Evolutionary conservation across 2,888 invertebrate species (phyloP).

Genomic region (Anthrax anthrax): DNA sequence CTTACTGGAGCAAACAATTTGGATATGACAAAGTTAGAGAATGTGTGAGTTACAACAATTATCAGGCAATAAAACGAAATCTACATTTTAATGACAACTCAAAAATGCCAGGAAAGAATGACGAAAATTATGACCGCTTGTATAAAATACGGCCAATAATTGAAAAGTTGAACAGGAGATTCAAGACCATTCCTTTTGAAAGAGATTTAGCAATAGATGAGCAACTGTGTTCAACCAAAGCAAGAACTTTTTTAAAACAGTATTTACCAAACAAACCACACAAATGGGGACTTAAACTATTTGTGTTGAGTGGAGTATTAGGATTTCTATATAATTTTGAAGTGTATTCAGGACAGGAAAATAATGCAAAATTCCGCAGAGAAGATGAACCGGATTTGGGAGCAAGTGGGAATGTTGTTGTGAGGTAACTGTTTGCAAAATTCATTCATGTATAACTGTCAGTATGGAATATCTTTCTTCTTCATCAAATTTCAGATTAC

Average conservation of each 20-base stretch:
- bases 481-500: neutral
- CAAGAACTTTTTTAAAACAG: conserved; percentile 12
- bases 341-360: conserved; percentile 10
- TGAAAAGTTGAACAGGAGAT: neutral
- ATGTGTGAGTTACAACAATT: neutral
- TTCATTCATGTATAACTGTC: too few species aligned
- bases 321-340: conserved; percentile 14
- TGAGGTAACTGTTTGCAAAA: neutral
- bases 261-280: conserved; percentile 16
- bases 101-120: neutral
- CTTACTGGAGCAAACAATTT: neutral
- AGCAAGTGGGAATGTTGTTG: conserved; percentile 6
- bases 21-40: neutral
- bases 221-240: neutral
- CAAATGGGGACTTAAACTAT: conserved; percentile 16
- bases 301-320: conserved; percentile 14
- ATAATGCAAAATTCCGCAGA: conserved; percentile 9
- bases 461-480: too few species aligned
- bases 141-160: neutral
- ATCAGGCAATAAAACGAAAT: neutral
- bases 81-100: neutral
- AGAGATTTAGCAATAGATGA: conserved; percentile 12
- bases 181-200: conserved; percentile 8
- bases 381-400: conserved; percentile 4
- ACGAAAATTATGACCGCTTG: neutral